These are phyloP conservation scores for Chironomus tentans DNA, from an alignment of 2,888 invertebrate genomes.

Conservation along the genomic window DNA sequence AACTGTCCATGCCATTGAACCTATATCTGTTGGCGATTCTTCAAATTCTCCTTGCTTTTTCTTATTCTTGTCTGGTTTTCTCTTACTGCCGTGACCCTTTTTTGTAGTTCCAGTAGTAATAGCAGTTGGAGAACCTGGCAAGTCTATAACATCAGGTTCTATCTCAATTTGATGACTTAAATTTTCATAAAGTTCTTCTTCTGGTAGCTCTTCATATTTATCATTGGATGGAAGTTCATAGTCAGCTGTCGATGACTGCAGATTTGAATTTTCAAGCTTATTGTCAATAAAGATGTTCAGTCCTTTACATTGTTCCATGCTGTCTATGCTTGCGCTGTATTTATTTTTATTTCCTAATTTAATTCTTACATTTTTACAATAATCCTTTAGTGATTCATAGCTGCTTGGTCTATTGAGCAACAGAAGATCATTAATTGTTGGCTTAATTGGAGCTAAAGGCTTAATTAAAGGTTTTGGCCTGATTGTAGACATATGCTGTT, in stretches of 20 bases:
- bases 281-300: neutral
- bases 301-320: slow-evolving; percentile 6
- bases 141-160: neutral
- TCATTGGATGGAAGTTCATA: neutral
- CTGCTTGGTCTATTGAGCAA: neutral
- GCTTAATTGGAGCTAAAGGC: neutral
- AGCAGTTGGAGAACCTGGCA: neutral
- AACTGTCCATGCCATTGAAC: slow-evolving; percentile 11
- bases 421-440: slow-evolving; percentile 1
- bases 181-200: neutral
- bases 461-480: neutral
- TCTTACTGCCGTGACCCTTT: too few species aligned
- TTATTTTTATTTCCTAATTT: neutral
- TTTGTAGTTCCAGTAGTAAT: too few species aligned
- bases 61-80: neutral
- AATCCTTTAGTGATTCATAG: neutral
- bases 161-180: neutral
- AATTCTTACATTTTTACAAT: slow-evolving; percentile 3
- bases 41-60: neutral
- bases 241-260: neutral
- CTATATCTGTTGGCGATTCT: neutral
- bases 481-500: neutral
- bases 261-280: neutral
- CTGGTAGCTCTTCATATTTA: neutral
- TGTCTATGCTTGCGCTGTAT: neutral